A percentile compares a stretch with the other conserved stretches of the same genome.
These are phyloP conservation scores for Gallinago media DNA, from an alignment of 2,113 vertebrate genomes.

Conservation along the genomic window DNA sequence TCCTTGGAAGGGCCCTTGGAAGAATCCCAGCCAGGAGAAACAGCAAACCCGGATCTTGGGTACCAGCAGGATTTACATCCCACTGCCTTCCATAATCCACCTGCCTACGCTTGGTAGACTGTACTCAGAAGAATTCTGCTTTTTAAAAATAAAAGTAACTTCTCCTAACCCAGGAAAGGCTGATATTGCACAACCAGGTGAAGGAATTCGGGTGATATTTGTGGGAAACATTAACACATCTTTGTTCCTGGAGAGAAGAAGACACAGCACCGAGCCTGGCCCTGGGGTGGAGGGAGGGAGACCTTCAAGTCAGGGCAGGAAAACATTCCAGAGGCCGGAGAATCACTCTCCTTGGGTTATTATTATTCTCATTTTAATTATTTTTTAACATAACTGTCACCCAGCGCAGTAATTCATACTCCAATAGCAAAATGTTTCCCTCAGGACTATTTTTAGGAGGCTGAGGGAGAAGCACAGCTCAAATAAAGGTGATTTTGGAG, in stretches of 20 bases:
- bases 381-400: neutral
- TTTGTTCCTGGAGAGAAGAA: neutral
- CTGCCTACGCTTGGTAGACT: neutral
- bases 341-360: neutral
- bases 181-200: neutral
- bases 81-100: neutral
- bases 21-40: neutral
- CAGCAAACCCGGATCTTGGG: rapidly evolving
- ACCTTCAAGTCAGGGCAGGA: neutral
- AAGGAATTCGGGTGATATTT: neutral
- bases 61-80: neutral
- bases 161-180: neutral
- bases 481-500: neutral
- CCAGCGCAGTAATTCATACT: neutral
- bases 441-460: neutral
- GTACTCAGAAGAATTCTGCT: neutral
- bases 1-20: neutral
- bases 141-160: neutral
- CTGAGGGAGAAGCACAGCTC: neutral
- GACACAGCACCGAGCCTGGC: rapidly evolving
- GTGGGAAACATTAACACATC: neutral
- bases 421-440: neutral
- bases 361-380: neutral
- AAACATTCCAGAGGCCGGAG: neutral
- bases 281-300: neutral